phyloP scores from a whole-genome alignment of 64 coral and sea anemone genomes.

The Exaiptasia diaphana region DNA sequence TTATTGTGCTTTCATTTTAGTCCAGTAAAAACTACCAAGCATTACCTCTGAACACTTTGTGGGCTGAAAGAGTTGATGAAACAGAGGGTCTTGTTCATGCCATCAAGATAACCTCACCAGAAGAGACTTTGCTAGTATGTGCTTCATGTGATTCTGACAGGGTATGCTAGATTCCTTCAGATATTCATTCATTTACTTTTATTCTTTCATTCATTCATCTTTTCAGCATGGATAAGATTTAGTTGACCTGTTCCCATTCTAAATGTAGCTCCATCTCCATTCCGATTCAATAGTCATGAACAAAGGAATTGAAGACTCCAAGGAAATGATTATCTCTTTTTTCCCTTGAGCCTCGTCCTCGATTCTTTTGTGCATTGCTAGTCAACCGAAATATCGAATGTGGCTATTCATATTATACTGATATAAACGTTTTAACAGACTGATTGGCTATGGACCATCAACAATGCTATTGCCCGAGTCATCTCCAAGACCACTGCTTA shows the following conservation, averaged over 20 bases:
- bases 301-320: too few species aligned
- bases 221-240: too few species aligned
- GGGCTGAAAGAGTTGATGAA: constrained; percentile 72
- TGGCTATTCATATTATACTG: too few species aligned
- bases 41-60: constrained; percentile 65
- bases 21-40: constrained; percentile 37
- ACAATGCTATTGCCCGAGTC: constrained; percentile 80
- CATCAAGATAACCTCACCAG: constrained; percentile 93
- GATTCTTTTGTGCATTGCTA: too few species aligned
- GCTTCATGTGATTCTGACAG: constrained; percentile 71
- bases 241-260: too few species aligned
- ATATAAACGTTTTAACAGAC: constrained; percentile 56
- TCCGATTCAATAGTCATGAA: too few species aligned
- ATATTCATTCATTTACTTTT: too few species aligned
- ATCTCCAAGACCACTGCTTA: constrained; percentile 85
- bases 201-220: too few species aligned
- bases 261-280: too few species aligned
- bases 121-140: constrained; percentile 75
- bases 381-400: too few species aligned
- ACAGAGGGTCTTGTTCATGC: constrained; percentile 57
- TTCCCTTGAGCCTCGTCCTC: too few species aligned
- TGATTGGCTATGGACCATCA: constrained; percentile 84
- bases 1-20: background rate
- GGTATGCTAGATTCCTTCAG: constrained; percentile 22
- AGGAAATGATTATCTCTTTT: too few species aligned